phyloP scores from a whole-genome alignment of 2,797 vertebrate species.

The Peromyscus melanophrys region DNA sequence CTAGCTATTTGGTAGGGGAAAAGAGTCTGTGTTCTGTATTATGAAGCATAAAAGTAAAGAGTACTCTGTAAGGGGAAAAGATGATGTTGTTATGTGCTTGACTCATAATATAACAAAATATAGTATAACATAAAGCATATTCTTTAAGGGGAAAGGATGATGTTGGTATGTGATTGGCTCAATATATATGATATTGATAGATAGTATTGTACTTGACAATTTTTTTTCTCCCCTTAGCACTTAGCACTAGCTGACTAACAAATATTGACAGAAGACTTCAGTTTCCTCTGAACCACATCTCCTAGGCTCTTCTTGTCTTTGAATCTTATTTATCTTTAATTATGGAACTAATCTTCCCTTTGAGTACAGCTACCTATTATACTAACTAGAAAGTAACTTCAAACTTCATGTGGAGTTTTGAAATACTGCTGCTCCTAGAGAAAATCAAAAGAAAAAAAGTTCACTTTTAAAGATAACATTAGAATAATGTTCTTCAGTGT shows the following conservation, averaged over 20 bases:
- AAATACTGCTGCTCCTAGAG: conserved; percentile 41
- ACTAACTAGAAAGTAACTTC: conserved; percentile 43
- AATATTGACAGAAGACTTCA: conserved; percentile 3
- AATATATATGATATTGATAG: neutral
- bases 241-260: conserved; percentile 1
- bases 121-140: neutral
- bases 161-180: neutral
- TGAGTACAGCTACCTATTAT: conserved; percentile 19
- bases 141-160: neutral
- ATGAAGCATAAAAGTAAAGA: conserved; percentile 25
- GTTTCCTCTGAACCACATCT: neutral
- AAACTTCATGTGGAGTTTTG: conserved; percentile 36
- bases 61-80: conserved; percentile 31
- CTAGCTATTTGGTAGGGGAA: neutral
- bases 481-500: neutral
- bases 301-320: neutral
- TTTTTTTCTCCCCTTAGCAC: neutral
- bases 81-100: neutral
- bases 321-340: neutral
- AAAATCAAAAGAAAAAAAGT: neutral
- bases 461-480: conserved; percentile 5
- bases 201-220: neutral
- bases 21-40: neutral
- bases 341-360: neutral
- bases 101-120: neutral